Percentiles rank a stretch among this genome's conserved stretches.
Evolutionary conservation across 2,888 invertebrate species (phyloP).

Genomic region (Kryphioiulus occultus): DNA sequence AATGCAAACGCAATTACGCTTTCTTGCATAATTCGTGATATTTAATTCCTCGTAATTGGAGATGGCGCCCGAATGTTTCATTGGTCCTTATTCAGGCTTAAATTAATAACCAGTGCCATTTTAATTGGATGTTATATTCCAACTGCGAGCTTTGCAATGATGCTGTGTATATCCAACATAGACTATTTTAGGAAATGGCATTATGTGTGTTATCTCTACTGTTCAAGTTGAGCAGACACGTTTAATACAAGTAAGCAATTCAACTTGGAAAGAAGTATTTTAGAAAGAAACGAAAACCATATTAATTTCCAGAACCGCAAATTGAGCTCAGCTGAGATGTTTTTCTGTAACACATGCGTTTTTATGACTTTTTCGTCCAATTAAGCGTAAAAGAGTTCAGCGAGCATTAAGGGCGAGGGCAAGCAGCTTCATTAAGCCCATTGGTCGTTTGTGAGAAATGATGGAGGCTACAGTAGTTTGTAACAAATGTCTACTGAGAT

Average conservation of each 20-base stretch:
- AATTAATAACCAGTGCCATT: too few species aligned
- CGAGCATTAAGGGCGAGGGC: not conserved
- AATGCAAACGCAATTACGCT: not conserved
- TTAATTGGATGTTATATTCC: not conserved
- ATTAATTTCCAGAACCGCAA: not conserved
- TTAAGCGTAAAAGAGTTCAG: not conserved
- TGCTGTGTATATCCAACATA: too few species aligned
- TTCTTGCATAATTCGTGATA: not conserved
- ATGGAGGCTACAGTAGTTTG: not conserved
- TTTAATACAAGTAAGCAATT: too few species aligned
- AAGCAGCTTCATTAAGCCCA: not conserved
- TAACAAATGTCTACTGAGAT: not conserved
- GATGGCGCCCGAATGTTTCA: not conserved
- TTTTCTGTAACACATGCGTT: not conserved
- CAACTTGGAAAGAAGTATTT: not conserved
- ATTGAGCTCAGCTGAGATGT: not conserved
- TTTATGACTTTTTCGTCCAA: not conserved
- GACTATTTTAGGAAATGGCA: too few species aligned
- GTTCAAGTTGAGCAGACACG: too few species aligned
- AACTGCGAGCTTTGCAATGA: too few species aligned
- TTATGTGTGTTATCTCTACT: too few species aligned
- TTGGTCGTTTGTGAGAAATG: not conserved
- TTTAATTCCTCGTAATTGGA: not conserved
- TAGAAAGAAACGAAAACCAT: not conserved
- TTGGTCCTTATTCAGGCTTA: too few species aligned